Conservation (phyloP, 1,140 invertebrate genomes). For the Eulimnadia texana region DNA sequence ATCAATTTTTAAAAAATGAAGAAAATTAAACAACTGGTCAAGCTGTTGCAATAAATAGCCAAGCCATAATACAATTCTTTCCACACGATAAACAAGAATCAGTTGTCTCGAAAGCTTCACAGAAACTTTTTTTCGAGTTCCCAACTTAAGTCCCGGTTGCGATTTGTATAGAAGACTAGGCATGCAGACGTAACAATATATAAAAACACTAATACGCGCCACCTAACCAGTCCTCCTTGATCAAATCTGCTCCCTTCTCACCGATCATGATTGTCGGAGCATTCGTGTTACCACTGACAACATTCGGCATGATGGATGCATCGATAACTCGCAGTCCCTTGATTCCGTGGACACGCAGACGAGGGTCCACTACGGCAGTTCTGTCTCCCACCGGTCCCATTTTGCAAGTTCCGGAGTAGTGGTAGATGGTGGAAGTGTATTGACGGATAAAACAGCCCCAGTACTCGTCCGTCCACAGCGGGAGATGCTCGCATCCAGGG, state of each 20-base stretch:
- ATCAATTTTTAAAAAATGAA: too few relatives aligned
- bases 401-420: slow-evolving; percentile 78
- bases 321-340: slow-evolving; percentile 66
- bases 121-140: too few relatives aligned
- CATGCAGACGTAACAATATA: neutral
- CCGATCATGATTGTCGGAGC: slow-evolving; percentile 71
- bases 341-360: slow-evolving; percentile 62
- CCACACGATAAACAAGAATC: neutral
- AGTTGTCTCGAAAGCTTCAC: too few relatives aligned
- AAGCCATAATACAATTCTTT: neutral
- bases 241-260: slow-evolving; percentile 66
- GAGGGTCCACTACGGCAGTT: slow-evolving; percentile 72
- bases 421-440: slow-evolving; percentile 67
- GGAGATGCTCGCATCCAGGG: slow-evolving; percentile 50
- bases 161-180: neutral
- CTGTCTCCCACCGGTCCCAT: slow-evolving; percentile 78
- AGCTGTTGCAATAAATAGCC: neutral
- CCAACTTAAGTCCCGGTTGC: neutral
- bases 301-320: slow-evolving; percentile 67
- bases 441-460: slow-evolving; percentile 71
- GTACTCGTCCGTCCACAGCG: slow-evolving; percentile 50
- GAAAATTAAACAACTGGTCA: neutral
- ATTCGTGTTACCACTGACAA: slow-evolving; percentile 70
- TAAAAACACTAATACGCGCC: neutral
- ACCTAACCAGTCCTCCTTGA: slow-evolving; percentile 56